Base-by-base conservation (phyloP, 2,888 invertebrate genomes). In the Drosophila robusta region DNA sequence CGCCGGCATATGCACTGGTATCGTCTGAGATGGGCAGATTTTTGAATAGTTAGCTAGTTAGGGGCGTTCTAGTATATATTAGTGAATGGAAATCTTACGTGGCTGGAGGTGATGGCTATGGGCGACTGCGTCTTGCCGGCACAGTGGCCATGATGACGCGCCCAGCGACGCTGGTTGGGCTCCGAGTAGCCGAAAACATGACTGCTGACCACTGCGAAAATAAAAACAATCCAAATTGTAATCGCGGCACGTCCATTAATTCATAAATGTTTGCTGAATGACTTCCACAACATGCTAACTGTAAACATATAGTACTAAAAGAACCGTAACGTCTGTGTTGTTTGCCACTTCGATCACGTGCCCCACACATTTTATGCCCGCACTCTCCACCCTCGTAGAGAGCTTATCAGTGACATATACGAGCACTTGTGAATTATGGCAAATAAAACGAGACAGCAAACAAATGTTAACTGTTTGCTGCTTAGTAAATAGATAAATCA, bases 61-160 rank as follows among this genome's bases (percentile, higher is more conserved):
- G 12, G 9, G 22, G 22, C 22, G 8, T 26, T 26, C 26, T 26
- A 2, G 26, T 26, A 2, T 26, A 8, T 8, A 0, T 0, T 18
- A 18, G 18, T 1, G 11, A 32, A 32, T 4, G 12, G 34, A 29
- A 9, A 29, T 34, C 78, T 75, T 87, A 91, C 92, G 80, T 89
- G 91, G 51, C 93, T 92, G 0, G 95, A 94, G 18, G 94, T 93
- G 71, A 96, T 93, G 67, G 94, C 94, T 70, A 91, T 92, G 38
- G 90, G 96, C 0, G 96, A 96, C 87, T 96, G 96, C 12, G 89
- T 84, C 95, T 95, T 60, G 94, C 95, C 95, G 14, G 94, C 94
- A 89, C 95, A 96, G 11, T 93, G 93, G 0, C 94, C 94, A 89
- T 94, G 95, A 26, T 94, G 93, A 49, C 94, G 94, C 2, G 93